Base-by-base conservation (phyloP, 2,797 vertebrate species). In the Eutrigla gurnardus region DNA sequence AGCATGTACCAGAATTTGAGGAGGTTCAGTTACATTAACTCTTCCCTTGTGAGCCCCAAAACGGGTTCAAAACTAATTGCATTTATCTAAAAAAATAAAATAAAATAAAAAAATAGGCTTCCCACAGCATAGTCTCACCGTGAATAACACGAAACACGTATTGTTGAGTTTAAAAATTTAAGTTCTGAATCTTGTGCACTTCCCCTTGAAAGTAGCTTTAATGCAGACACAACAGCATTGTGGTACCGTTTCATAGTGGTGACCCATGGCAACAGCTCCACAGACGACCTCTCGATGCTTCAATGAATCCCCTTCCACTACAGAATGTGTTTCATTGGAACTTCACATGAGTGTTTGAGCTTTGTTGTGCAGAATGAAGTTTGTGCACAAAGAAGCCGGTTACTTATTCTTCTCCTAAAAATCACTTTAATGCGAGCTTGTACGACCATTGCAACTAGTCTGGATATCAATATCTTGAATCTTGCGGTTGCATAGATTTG, bases 1-100 rank as follows among this genome's bases (percentile, higher is more conserved):
- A 25, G 25, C 25, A 25, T 25, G 6, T 75, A 76, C 75, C 80
- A 75, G 33, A 72, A 65, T 75, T 65, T 83, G 53, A 80, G 62
- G 36, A 60, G 72, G 65, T 74, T 64, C 72, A 45, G 50, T 75
- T 80, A 42, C n/a, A n/a, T n/a, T n/a, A n/a, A n/a, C 70, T 57
- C 54, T 35, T 82, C 61, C 69, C 65, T 35, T 49, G 52, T 50
- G 18, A 50, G 49, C 4, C 49, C 18, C 49, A 49, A 49, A 49
- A 49, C 47, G 10, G 7, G 47, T 10, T 50, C 49, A 25, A 25
- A 9, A 50, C 18, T 50, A 25, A 50, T 1, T 25, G 49, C 49
- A 25, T 25, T 50, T 49, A 49, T 18, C 10, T n/a, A n/a, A 11
- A 3, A 45, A 39, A n/a, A 64, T 17, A 47, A 49, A 18, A 65